Evolutionary conservation across 2,888 invertebrate species (phyloP), one percentile per base, ranked within the genome.

Genomic region (Phaonia tiefii): DNA sequence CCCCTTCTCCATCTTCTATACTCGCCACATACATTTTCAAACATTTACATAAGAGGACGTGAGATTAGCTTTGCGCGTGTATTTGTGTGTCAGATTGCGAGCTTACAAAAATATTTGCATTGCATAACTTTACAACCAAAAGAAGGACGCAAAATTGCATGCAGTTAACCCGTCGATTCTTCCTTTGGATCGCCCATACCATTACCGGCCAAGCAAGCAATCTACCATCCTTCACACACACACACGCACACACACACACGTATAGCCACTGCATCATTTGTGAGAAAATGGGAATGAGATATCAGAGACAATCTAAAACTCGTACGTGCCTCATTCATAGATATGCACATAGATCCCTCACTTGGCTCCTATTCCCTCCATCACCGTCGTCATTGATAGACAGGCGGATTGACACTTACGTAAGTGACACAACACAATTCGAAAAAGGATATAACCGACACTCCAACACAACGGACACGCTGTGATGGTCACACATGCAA

Each of bases 331-430:
- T 63, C 17, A 39, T 20, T 1, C 63, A 63, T 63, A 20, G 60
- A 60, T 37, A n/a, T 39, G 44, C 46, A 66, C 56, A 31, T 70
- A 51, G 11, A 39, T 39, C 22, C 51, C 37, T 67, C 54, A 63
- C n/a, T n/a, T n/a, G n/a, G 22, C 42, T 67, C 8, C 51, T 51
- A 54, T 51, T 51, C 67, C 51, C 51, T 51, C 39, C 54, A 37
- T 67, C 67, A 67, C 49, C 37, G 17, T 54, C 60, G 54, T 31
- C 60, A 67, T 75, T 77, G 80, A 80, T 83, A 44, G 80, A 83
- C 80, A 83, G 72, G 44, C 51, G 51, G 75, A 77, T 77, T 80
- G 80, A 80, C 82, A 80, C 54, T 81, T 78, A 63, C 39, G 75
- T 81, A 78, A 81, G 78, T 78, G 81, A 81, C 78, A 81, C 75